Conservation (phyloP, 1,140 invertebrate species). For the Teleopsis dalmanni region DNA sequence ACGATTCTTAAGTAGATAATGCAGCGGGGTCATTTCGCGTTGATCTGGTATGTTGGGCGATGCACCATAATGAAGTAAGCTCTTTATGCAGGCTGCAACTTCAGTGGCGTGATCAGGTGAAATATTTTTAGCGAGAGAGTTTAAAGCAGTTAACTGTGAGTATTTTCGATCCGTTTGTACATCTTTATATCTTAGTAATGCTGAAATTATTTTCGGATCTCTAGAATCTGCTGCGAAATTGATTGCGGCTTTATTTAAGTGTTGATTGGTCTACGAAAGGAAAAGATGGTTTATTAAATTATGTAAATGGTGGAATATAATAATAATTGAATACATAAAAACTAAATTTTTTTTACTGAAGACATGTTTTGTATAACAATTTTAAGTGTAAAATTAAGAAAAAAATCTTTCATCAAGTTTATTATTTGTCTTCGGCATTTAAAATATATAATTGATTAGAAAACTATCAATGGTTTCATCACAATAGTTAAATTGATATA, state of each 20-base stretch:
- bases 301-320: no score
- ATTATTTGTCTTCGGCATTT: no score
- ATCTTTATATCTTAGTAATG: slow-evolving; percentile 49
- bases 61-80: slow-evolving; percentile 52
- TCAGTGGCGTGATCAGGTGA: slow-evolving; percentile 46
- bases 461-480: no score
- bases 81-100: slow-evolving; percentile 44
- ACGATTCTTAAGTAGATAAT: slow-evolving; percentile 55
- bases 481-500: no score
- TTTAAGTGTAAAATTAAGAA: no score
- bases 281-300: no score
- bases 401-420: no score
- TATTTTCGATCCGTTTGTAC: slow-evolving; percentile 50
- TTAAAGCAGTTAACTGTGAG: slow-evolving; percentile 54
- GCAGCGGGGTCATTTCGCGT: slow-evolving; percentile 54
- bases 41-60: slow-evolving; percentile 58
- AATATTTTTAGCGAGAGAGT: slow-evolving; percentile 54
- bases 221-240: slow-evolving; percentile 58
- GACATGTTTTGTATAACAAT: no score
- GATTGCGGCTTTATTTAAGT: slow-evolving; percentile 54
- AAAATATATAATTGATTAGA: no score
- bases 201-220: slow-evolving; percentile 48
- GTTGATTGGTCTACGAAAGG: slow-evolving; percentile 26
- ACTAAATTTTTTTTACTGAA: no score
- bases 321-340: no score